Percentiles rank a stretch among this genome's conserved stretches.
Evolutionary conservation across 92 coral and sea anemone genomes (phyloP).

Genomic region (Phenganax subtilis): DNA sequence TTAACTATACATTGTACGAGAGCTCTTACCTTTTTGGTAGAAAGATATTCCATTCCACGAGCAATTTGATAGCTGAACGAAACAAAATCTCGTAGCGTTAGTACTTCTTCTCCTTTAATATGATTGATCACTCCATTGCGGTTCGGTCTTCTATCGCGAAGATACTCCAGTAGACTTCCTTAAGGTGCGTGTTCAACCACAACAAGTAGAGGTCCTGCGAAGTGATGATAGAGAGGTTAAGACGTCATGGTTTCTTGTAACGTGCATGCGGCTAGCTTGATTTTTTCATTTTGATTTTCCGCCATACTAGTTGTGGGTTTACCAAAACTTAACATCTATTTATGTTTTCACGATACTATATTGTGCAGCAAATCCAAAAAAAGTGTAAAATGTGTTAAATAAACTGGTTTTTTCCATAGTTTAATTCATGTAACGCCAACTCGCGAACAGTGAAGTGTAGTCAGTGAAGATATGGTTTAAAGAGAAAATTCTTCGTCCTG

Average conservation of each 20-base stretch:
- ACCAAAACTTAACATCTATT: not conserved
- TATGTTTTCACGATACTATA: too few species aligned
- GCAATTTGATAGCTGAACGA: conserved; percentile 75
- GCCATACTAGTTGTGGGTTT: too few species aligned
- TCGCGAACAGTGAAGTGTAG: not conserved
- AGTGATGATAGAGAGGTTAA: not conserved
- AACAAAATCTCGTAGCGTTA: conserved; percentile 59
- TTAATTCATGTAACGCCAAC: not conserved
- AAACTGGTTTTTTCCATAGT: not conserved
- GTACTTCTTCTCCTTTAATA: conserved; percentile 47
- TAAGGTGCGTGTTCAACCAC: conserved; percentile 71
- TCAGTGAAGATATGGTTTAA: too few species aligned
- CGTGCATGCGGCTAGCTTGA: too few species aligned
- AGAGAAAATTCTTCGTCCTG: too few species aligned
- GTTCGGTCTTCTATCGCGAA: conserved; percentile 71
- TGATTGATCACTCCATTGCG: conserved; percentile 44
- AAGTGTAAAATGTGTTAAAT: too few species aligned
- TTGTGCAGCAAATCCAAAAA: too few species aligned
- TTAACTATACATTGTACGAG: not conserved
- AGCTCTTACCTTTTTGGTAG: conserved; percentile 64
- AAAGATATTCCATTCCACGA: conserved; percentile 72
- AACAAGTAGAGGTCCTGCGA: conserved; percentile 68
- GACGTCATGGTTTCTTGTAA: too few species aligned
- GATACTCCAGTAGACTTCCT: conserved; percentile 68
- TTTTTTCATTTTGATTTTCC: too few species aligned